phyloP scores from a whole-genome alignment of 2,797 vertebrate genomes.

The Emydoidea blandingii region DNA sequence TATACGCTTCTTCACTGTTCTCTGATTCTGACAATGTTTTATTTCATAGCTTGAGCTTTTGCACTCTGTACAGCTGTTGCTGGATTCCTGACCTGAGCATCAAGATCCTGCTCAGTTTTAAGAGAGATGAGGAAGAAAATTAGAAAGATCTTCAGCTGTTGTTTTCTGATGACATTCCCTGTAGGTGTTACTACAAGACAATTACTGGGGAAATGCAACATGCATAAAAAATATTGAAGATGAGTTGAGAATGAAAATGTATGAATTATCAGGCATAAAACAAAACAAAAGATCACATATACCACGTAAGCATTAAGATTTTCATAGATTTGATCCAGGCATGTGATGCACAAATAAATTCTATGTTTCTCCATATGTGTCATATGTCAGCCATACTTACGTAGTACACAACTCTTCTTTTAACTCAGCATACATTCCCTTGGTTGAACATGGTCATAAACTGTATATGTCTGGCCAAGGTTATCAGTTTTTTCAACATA shows the following conservation, averaged over 20 bases:
- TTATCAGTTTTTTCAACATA: neutral
- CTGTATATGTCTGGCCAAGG: accelerated
- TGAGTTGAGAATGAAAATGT: neutral
- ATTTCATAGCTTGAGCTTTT: neutral
- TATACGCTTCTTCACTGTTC: neutral
- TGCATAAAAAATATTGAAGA: neutral
- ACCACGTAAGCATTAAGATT: neutral
- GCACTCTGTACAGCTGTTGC: neutral
- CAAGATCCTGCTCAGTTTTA: neutral
- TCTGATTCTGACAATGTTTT: neutral
- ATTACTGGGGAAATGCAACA: neutral
- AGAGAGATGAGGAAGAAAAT: neutral
- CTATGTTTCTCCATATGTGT: neutral
- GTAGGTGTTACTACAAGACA: neutral
- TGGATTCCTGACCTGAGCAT: neutral
- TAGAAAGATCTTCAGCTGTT: neutral
- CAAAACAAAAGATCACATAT: neutral
- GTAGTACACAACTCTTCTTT: neutral
- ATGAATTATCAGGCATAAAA: neutral
- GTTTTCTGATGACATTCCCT: neutral
- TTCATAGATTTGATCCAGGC: neutral
- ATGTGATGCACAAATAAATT: neutral
- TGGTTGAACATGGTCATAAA: neutral
- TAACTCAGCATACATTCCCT: neutral
- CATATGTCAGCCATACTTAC: accelerated